Percentiles rank a stretch among this genome's conserved stretches.
phyloP scores from a whole-genome alignment of 2,113 vertebrate genomes.

The Psophia crepitans region DNA sequence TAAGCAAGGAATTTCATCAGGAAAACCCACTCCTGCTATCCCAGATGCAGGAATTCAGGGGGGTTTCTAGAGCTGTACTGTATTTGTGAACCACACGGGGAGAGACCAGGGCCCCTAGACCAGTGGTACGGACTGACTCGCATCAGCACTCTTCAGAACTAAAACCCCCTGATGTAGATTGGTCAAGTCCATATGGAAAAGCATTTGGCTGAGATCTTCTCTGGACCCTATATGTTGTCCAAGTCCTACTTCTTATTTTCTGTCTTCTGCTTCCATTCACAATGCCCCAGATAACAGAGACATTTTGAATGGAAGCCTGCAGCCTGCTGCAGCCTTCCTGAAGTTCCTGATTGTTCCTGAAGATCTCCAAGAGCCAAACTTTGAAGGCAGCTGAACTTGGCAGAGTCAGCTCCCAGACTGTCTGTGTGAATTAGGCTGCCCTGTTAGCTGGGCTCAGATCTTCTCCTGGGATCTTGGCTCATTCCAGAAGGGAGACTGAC shows the following conservation, averaged over 20 bases:
- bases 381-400: background rate
- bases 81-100: background rate
- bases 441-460: background rate
- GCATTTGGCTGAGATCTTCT: background rate
- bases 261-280: background rate
- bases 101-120: background rate
- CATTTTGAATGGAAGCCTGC: background rate
- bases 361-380: background rate
- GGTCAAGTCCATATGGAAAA: background rate
- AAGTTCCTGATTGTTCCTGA: background rate
- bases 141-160: background rate
- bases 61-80: background rate
- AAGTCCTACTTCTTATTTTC: background rate
- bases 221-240: background rate
- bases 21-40: background rate
- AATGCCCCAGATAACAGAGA: background rate
- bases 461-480: background rate
- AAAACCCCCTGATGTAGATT: background rate
- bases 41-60: background rate
- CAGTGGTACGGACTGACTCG: background rate
- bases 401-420: background rate
- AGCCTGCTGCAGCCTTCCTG: background rate
- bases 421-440: background rate
- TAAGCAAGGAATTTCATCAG: background rate
- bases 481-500: background rate